These are phyloP conservation scores for Agrypnia vestita DNA, from an alignment of 1,140 invertebrate genomes.

Conservation along the genomic window DNA sequence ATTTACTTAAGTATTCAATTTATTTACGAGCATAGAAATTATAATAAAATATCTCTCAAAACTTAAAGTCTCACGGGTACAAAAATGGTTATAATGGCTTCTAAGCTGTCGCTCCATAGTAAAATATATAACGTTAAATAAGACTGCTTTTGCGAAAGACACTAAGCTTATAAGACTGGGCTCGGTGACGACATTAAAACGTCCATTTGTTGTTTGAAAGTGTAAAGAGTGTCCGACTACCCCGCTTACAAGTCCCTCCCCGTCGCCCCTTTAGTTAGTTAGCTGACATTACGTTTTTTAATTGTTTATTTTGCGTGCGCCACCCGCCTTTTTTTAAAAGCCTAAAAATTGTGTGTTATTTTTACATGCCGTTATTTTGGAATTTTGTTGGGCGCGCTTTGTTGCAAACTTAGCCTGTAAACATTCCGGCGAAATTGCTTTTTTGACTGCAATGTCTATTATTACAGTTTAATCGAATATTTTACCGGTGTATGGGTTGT, in stretches of 20 bases:
- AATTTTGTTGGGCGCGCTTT: background rate
- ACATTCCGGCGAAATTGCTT: slow-evolving; percentile 22
- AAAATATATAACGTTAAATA: too few species aligned
- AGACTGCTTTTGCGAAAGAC: background rate
- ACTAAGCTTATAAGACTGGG: background rate
- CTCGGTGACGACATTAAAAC: slow-evolving; percentile 17
- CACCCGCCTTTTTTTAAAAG: background rate
- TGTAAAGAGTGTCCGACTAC: slow-evolving; percentile 23
- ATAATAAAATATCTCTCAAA: too few species aligned
- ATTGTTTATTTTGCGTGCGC: slow-evolving; percentile 23
- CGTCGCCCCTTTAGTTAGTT: slow-evolving; percentile 3
- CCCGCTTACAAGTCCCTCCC: background rate
- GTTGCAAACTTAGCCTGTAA: slow-evolving; percentile 4
- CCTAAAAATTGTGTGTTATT: slow-evolving; percentile 9
- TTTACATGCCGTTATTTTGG: slow-evolving; percentile 2
- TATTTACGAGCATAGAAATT: too few species aligned
- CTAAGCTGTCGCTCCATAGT: too few species aligned
- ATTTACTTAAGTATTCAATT: too few species aligned
- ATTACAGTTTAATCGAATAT: slow-evolving; percentile 28
- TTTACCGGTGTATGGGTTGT: slow-evolving; percentile 21
- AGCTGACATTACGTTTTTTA: slow-evolving; percentile 35
- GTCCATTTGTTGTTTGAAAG: slow-evolving; percentile 16
- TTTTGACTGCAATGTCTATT: slow-evolving; percentile 25
- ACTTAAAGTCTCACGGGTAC: too few species aligned
- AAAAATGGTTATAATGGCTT: too few species aligned